These are phyloP conservation scores for Steinernema carpocapsae DNA, from an alignment of 2,888 invertebrate species.

Conservation along the genomic window DNA sequence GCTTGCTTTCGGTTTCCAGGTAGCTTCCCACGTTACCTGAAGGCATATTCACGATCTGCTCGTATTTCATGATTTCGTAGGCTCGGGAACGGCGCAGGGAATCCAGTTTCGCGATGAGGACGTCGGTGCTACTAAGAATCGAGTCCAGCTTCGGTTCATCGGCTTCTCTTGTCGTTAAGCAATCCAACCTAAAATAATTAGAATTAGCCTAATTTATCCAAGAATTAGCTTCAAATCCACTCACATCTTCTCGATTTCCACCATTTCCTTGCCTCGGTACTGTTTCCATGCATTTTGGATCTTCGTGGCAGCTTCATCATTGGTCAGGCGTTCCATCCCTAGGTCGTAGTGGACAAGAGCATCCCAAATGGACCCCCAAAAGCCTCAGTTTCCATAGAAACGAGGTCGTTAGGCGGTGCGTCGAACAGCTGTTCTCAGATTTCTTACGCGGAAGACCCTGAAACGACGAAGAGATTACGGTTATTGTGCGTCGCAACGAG, in stretches of 20 bases:
- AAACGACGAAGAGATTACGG: neutral
- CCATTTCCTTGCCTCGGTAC: conserved; percentile 25
- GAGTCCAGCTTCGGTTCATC: conserved; percentile 19
- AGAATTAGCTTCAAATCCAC: neutral
- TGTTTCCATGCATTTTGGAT: conserved; percentile 13
- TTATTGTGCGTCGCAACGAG: neutral
- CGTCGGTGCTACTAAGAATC: conserved; percentile 20
- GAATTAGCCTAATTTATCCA: neutral
- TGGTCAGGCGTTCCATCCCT: neutral
- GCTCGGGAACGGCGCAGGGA: conserved; percentile 20
- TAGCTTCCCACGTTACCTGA: neutral
- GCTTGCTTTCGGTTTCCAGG: conserved; percentile 18
- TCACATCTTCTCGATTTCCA: conserved; percentile 27
- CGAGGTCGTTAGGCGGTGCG: neutral
- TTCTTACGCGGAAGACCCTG: conserved; percentile 9
- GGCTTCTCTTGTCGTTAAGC: conserved; percentile 8
- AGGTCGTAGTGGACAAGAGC: neutral
- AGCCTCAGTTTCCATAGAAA: neutral
- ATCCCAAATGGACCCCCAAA: neutral
- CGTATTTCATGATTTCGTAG: conserved; percentile 26
- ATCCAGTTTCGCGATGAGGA: conserved; percentile 2
- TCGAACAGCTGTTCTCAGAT: neutral
- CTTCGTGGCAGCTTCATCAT: conserved; percentile 8
- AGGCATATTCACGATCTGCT: conserved; percentile 29
- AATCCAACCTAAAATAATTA: neutral